Percentiles rank a stretch among this genome's conserved stretches.
Evolutionary conservation across 2,888 invertebrate species (phyloP).

Genomic region (Eulithis prunata): DNA sequence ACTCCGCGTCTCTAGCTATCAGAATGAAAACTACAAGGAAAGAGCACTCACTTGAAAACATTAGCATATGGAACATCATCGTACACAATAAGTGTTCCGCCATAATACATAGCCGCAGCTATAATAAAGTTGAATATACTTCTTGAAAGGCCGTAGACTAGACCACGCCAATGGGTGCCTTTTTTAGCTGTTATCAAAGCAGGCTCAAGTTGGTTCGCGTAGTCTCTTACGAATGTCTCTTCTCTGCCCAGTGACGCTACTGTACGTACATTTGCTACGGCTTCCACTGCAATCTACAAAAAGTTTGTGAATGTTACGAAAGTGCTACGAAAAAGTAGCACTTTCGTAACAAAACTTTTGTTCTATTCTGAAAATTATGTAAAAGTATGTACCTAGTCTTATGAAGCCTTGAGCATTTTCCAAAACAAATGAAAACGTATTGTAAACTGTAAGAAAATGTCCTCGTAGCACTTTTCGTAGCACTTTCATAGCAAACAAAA

Average conservation of each 20-base stretch:
- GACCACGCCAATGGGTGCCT: conserved; percentile 87
- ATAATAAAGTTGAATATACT: conserved; percentile 89
- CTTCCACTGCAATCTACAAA: conserved; percentile 88
- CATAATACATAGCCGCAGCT: conserved; percentile 89
- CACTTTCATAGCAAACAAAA: conserved; percentile 12
- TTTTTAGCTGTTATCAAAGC: conserved; percentile 84
- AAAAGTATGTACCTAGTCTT: too few relatives aligned
- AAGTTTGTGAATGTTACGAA: too few relatives aligned
- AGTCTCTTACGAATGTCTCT: conserved; percentile 86
- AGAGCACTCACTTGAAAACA: conserved; percentile 87
- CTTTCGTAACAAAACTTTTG: too few relatives aligned
- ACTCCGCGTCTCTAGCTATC: too few relatives aligned
- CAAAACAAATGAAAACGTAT: background rate
- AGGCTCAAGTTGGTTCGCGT: conserved; percentile 84
- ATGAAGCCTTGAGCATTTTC: too few relatives aligned
- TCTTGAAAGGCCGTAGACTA: conserved; percentile 89
- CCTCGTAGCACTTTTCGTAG: conserved; percentile 1
- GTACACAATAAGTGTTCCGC: conserved; percentile 86
- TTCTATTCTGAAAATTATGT: too few relatives aligned
- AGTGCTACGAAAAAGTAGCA: too few relatives aligned
- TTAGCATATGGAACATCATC: conserved; percentile 82
- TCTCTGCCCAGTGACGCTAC: conserved; percentile 90
- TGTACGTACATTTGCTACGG: conserved; percentile 90
- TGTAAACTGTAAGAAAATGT: background rate
- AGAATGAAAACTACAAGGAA: too few relatives aligned